Conservation (phyloP, 2,113 vertebrate species). For the Zosterops japonicus region DNA sequence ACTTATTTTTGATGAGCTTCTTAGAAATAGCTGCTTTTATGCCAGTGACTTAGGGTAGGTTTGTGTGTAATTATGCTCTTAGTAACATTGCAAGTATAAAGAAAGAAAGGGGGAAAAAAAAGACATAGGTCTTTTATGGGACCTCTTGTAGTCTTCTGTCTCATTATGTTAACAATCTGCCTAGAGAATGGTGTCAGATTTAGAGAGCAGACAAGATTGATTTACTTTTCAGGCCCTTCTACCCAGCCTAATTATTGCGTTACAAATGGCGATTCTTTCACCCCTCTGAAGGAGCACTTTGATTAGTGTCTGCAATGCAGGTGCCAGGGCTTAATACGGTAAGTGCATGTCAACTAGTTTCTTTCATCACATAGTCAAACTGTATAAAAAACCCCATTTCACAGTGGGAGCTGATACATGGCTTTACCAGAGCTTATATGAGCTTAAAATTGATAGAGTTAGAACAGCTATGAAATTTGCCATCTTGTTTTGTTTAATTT, state of each 20-base stretch:
- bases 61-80: slow-evolving; percentile 69
- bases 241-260: slow-evolving; percentile 78
- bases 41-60: slow-evolving; percentile 50
- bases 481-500: not conserved
- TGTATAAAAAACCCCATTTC: slow-evolving; percentile 28
- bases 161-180: slow-evolving; percentile 81
- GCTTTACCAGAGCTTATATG: not conserved
- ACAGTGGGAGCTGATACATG: not conserved
- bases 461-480: not conserved
- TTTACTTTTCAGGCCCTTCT: slow-evolving; percentile 78
- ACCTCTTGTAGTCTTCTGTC: slow-evolving; percentile 73
- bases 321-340: slow-evolving; percentile 66
- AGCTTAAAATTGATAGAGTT: slow-evolving; percentile 18
- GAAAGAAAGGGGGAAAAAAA: not conserved
- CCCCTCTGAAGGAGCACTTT: slow-evolving; percentile 75
- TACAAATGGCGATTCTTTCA: slow-evolving; percentile 80
- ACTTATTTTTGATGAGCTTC: slow-evolving; percentile 60
- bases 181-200: slow-evolving; percentile 75
- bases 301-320: slow-evolving; percentile 75
- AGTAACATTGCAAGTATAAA: slow-evolving; percentile 66
- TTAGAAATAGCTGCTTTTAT: slow-evolving; percentile 60
- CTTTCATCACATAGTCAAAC: slow-evolving; percentile 53
- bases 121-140: slow-evolving; percentile 55
- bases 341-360: slow-evolving; percentile 76
- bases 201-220: slow-evolving; percentile 75